Evolutionary conservation across 2,888 invertebrate species (phyloP).

Genomic region (Seira musarum): DNA sequence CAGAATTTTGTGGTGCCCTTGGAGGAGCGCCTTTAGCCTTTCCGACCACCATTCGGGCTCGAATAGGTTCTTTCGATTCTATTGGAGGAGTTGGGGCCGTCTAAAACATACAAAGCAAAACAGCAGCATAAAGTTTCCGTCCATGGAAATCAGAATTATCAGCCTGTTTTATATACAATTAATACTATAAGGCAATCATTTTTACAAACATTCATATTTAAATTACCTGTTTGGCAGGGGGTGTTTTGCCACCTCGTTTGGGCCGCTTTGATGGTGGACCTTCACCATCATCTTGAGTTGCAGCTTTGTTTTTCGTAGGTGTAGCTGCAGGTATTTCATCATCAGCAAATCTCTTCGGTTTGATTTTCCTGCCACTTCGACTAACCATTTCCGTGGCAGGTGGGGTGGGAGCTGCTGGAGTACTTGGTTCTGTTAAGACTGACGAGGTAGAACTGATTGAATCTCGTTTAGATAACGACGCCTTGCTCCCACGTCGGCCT

Average conservation of each 20-base stretch:
- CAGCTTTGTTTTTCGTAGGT: conserved; percentile 37
- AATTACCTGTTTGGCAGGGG: conserved; percentile 47
- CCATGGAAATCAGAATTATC: too few species aligned
- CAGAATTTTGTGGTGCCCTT: conserved; percentile 25
- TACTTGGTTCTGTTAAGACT: conserved; percentile 31
- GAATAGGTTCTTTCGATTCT: conserved; percentile 24
- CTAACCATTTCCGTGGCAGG: conserved; percentile 77
- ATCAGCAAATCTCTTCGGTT: conserved; percentile 76
- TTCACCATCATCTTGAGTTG: conserved; percentile 52
- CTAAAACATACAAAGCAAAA: neutral
- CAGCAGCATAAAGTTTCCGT: too few species aligned
- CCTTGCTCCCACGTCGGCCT: conserved; percentile 57
- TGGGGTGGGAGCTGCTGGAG: conserved; percentile 55
- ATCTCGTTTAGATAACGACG: conserved; percentile 59
- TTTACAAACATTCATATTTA: too few species aligned
- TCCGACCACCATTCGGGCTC: conserved; percentile 47
- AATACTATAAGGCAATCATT: too few species aligned
- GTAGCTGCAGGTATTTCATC: conserved; percentile 69
- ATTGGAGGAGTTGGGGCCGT: conserved; percentile 31
- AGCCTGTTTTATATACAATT: too few species aligned
- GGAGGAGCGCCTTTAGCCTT: conserved; percentile 41
- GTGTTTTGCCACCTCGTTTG: conserved; percentile 42
- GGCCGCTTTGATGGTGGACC: conserved; percentile 55
- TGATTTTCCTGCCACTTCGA: conserved; percentile 83
- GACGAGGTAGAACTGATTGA: conserved; percentile 56